phyloP scores from a whole-genome alignment of 1,140 invertebrate genomes.

The Pararge aegeria region DNA sequence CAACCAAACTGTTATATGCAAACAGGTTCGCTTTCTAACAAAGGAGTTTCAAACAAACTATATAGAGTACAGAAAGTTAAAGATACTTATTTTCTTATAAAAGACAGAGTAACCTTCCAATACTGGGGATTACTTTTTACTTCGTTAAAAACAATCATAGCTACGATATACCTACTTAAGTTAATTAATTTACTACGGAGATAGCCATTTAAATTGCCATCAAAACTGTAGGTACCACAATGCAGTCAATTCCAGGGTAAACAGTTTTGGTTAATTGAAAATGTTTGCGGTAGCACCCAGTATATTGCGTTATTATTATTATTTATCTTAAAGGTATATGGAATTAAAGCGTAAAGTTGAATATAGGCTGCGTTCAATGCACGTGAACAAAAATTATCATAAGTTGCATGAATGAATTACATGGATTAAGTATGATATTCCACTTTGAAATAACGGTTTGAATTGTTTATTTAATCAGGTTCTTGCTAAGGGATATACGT shows the following conservation, averaged over 20 bases:
- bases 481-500: no score
- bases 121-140: no score
- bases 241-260: background rate
- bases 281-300: background rate
- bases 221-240: background rate
- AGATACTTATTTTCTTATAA: no score
- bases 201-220: background rate
- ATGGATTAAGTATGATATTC: no score
- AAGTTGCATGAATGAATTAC: no score
- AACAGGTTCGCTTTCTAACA: no score
- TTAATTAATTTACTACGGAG: background rate
- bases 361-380: background rate
- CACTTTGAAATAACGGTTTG: no score
- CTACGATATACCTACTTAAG: background rate
- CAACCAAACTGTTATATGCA: no score
- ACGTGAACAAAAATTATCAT: background rate
- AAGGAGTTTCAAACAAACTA: no score
- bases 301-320: background rate
- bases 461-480: no score
- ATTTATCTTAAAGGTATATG: slow-evolving; percentile 3
- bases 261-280: slow-evolving; percentile 2
- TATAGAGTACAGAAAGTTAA: no score
- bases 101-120: background rate
- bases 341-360: background rate
- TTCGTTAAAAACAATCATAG: background rate